Conservation (phyloP, 1,140 invertebrate species). For the Papilio aristodemus region DNA sequence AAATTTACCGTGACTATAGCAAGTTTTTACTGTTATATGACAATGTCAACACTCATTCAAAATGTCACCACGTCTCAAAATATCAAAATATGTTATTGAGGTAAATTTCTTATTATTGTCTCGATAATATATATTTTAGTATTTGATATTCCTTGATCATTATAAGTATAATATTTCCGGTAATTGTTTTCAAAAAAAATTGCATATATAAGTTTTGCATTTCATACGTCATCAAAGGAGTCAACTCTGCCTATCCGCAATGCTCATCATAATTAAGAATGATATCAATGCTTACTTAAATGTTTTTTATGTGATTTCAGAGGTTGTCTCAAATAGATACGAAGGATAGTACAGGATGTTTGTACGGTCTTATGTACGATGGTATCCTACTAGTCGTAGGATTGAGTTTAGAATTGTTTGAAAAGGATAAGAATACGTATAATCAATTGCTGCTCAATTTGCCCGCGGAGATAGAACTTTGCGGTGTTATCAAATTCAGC, state of each 20-base stretch:
- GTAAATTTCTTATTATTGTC: slow-evolving; percentile 56
- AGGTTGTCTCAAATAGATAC: slow-evolving; percentile 72
- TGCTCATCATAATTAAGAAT: slow-evolving; percentile 21
- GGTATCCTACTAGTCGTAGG: slow-evolving; percentile 85
- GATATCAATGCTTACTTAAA: not conserved
- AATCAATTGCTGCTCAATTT: slow-evolving; percentile 83
- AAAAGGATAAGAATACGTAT: slow-evolving; percentile 80
- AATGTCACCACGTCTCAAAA: slow-evolving; percentile 82
- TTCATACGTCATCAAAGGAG: slow-evolving; percentile 39
- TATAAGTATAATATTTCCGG: not conserved
- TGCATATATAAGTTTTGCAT: not conserved
- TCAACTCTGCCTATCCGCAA: not conserved
- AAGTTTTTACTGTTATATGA: slow-evolving; percentile 2
- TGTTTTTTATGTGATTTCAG: slow-evolving; percentile 44
- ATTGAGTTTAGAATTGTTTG: slow-evolving; percentile 82
- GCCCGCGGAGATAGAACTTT: slow-evolving; percentile 87
- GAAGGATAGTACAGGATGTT: slow-evolving; percentile 83
- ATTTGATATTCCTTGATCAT: slow-evolving; percentile 18
- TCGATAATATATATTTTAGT: slow-evolving; percentile 36
- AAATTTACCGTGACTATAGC: not conserved
- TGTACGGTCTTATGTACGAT: slow-evolving; percentile 88
- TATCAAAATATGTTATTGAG: slow-evolving; percentile 80
- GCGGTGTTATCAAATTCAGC: slow-evolving; percentile 85
- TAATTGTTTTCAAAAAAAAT: not conserved
- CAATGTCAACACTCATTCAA: slow-evolving; percentile 65